Evolutionary conservation across 2,113 vertebrate genomes (phyloP).

Genomic region (Actenoides hombroni): DNA sequence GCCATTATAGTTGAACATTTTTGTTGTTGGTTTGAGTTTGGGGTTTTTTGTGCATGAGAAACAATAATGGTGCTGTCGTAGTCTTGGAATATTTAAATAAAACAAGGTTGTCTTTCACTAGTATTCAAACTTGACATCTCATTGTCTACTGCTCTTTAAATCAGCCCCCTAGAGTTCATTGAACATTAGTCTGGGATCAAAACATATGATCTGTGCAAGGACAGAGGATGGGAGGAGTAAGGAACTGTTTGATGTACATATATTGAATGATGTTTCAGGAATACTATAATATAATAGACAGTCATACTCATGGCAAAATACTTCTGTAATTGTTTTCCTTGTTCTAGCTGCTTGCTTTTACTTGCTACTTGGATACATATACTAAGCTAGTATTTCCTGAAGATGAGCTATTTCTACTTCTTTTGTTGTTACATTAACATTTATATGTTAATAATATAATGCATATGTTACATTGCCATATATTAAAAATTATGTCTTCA

Average conservation of each 20-base stretch:
- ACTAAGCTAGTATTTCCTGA: not conserved
- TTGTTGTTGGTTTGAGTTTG: not conserved
- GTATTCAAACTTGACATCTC: not conserved
- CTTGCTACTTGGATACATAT: not conserved
- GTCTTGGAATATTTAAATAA: not conserved
- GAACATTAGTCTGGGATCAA: not conserved
- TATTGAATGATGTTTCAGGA: not conserved
- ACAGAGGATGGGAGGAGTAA: not conserved
- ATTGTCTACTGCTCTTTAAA: not conserved
- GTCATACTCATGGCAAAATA: not conserved
- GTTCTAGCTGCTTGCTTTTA: not conserved
- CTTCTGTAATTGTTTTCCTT: not conserved
- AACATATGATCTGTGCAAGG: not conserved
- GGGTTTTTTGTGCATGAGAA: not conserved
- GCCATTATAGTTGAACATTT: not conserved
- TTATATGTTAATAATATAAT: not conserved
- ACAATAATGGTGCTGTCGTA: not conserved
- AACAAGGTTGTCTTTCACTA: not conserved
- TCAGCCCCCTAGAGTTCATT: rapidly evolving
- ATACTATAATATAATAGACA: not conserved
- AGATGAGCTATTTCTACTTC: not conserved
- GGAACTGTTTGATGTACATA: not conserved
- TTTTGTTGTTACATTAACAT: not conserved
- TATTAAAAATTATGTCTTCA: not conserved
- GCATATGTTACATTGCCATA: not conserved